Conservation (phyloP, 2,888 invertebrate genomes). For the Nasonovia ribisnigri region DNA sequence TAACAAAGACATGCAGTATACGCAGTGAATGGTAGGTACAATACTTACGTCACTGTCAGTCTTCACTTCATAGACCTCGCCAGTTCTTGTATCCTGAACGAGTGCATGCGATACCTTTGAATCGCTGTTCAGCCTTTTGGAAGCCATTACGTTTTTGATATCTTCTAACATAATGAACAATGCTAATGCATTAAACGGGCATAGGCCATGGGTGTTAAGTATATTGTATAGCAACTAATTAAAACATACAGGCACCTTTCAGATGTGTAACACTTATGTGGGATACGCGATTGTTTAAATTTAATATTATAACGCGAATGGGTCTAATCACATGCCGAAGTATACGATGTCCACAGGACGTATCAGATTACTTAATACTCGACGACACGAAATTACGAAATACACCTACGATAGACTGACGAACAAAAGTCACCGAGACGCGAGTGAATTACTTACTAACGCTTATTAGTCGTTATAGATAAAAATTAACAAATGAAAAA, state of each 20-base stretch:
- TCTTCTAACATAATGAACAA: conserved; percentile 15
- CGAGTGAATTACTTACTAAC: not conserved
- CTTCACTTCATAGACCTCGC: not conserved
- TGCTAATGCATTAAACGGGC: not conserved
- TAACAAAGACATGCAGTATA: not conserved
- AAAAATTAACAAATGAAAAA: not conserved
- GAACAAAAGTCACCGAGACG: not conserved
- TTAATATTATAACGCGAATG: not conserved
- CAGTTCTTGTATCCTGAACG: not conserved
- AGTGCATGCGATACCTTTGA: not conserved
- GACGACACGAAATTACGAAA: not conserved
- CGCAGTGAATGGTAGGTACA: not conserved
- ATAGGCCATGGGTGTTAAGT: not conserved
- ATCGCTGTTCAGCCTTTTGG: not conserved
- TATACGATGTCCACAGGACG: not conserved
- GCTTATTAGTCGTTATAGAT: not conserved
- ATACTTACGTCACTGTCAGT: not conserved
- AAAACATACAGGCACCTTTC: not conserved
- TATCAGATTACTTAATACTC: not conserved
- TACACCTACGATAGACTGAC: not conserved
- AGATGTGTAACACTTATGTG: not conserved
- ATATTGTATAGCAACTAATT: not conserved
- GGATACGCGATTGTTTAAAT: not conserved
- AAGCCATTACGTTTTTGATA: not conserved
- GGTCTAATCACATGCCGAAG: not conserved